Conservation (phyloP, 2,888 invertebrate genomes). For the Nemoura dubitans region DNA sequence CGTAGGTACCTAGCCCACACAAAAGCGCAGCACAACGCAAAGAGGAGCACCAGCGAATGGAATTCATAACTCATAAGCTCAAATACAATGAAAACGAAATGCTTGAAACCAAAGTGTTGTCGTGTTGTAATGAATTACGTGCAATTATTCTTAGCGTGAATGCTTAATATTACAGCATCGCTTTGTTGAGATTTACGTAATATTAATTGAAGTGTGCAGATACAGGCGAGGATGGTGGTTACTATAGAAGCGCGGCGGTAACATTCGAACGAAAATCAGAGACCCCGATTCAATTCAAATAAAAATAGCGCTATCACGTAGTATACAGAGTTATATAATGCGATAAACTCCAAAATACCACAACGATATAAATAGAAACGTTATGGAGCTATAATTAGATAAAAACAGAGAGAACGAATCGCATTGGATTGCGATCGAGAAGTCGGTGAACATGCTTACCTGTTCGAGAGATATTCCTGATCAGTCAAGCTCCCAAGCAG, state of each 20-base stretch:
- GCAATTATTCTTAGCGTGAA: not conserved
- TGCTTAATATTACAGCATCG: slow-evolving; percentile 3
- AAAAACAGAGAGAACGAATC: not conserved
- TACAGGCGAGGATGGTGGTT: not conserved
- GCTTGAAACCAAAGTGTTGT: slow-evolving; percentile 14
- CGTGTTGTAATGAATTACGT: slow-evolving; percentile 23
- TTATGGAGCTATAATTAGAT: not conserved
- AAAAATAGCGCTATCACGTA: not conserved
- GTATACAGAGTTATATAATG: not conserved
- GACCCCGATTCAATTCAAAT: not conserved
- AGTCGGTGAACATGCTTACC: not conserved
- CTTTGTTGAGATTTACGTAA: slow-evolving; percentile 7
- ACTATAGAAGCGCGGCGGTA: not conserved
- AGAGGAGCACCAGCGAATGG: not conserved
- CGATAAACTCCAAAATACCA: not conserved
- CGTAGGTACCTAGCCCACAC: not conserved
- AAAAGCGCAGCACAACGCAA: not conserved
- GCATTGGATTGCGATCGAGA: not conserved
- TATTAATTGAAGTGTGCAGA: slow-evolving; percentile 12
- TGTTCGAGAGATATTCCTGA: slow-evolving; percentile 1
- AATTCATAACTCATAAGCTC: not conserved
- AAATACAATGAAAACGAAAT: not conserved
- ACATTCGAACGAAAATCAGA: not conserved
- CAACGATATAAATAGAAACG: not conserved
- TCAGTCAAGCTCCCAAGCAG: not conserved